phyloP scores from a whole-genome alignment of 2,888 invertebrate genomes.

The Drosophila antonietae region DNA sequence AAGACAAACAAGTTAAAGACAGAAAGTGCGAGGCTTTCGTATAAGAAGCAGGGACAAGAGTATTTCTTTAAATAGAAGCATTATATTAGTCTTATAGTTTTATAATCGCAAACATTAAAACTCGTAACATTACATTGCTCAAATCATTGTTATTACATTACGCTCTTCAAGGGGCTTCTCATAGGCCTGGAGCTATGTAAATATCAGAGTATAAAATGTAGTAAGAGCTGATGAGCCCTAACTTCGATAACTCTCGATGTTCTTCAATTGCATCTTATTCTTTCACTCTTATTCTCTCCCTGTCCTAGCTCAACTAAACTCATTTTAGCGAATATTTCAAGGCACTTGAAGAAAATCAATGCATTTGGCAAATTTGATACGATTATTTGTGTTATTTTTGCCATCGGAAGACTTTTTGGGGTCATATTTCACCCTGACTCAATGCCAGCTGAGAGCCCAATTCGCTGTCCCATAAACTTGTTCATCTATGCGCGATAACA shows the following conservation, averaged over 20 bases:
- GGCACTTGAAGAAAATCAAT: background rate
- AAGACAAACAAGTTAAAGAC: background rate
- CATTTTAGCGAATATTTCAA: background rate
- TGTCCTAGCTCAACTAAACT: background rate
- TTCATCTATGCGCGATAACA: slow-evolving; percentile 48
- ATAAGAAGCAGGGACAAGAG: background rate
- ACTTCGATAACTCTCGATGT: background rate
- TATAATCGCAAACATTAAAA: background rate
- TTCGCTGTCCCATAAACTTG: slow-evolving; percentile 35
- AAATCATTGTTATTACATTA: background rate
- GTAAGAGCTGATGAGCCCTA: background rate
- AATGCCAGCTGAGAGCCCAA: background rate
- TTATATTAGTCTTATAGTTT: background rate
- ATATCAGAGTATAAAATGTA: background rate
- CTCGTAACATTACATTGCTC: background rate
- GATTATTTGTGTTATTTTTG: slow-evolving; percentile 5
- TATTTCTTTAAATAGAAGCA: background rate
- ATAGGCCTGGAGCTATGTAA: background rate
- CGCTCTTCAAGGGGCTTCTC: background rate
- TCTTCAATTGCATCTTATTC: background rate
- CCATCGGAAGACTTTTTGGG: background rate
- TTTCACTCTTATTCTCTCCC: background rate
- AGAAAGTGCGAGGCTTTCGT: background rate
- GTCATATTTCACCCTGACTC: slow-evolving; percentile 15
- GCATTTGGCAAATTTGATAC: slow-evolving; percentile 4